Percentiles rank a stretch among this genome's conserved stretches.
Evolutionary conservation across 37 sponge, comb jelly and placozoan species (phyloP).

Genomic region (Geodia barretti): DNA sequence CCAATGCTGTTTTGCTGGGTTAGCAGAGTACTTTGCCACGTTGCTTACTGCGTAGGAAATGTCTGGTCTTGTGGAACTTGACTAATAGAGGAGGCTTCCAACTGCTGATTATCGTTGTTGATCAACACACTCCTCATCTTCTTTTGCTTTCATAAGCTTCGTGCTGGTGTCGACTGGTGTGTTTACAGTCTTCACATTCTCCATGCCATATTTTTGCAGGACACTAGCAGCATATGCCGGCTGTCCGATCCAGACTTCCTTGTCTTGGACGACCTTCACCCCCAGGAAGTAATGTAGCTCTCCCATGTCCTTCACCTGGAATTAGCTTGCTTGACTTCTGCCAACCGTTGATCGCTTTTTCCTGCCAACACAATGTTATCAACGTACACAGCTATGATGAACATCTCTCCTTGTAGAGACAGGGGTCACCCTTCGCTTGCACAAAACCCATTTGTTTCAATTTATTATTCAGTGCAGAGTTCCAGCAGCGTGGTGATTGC

Average conservation of each 20-base stretch:
- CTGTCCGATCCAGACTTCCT: conserved; percentile 50
- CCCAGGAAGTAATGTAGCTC: conserved; percentile 44
- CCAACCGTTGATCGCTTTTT: background rate
- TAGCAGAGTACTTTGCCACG: conserved; percentile 42
- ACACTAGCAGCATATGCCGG: conserved; percentile 35
- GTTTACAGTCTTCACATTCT: conserved; percentile 17
- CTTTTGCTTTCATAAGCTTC: conserved; percentile 20
- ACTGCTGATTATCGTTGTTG: conserved; percentile 40
- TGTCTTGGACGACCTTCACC: conserved; percentile 28
- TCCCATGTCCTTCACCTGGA: conserved; percentile 32
- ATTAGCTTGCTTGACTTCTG: conserved; percentile 18
- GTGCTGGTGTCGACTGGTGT: conserved; percentile 39
- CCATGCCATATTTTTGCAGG: conserved; percentile 49
- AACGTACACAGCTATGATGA: conserved; percentile 23
- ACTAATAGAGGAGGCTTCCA: conserved; percentile 44
- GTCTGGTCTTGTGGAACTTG: conserved; percentile 51
- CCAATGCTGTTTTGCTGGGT: conserved; percentile 32
- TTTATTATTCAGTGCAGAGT: background rate
- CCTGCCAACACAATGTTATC: conserved; percentile 34
- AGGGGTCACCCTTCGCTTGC: conserved; percentile 30
- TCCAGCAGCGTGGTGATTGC: conserved; percentile 21
- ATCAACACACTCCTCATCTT: conserved; percentile 29
- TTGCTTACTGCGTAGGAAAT: conserved; percentile 42
- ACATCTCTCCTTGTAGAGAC: background rate
- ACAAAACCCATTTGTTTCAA: conserved; percentile 17